A percentile compares a stretch with the other conserved stretches of the same genome.
Evolutionary conservation across 2,888 invertebrate species (phyloP).

Genomic region (Caenorhabditis sp.): DNA sequence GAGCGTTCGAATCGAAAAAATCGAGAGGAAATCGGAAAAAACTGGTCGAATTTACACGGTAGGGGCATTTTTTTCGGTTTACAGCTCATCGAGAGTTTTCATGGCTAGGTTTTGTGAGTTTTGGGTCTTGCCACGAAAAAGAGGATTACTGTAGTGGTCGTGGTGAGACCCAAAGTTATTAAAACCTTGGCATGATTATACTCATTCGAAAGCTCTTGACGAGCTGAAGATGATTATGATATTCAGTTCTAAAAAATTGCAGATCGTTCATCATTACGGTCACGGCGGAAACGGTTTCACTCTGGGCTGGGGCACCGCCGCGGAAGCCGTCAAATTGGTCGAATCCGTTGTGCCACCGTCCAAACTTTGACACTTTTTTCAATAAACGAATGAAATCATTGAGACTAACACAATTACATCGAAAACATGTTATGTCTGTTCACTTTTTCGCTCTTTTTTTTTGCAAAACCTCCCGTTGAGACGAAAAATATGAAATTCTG

Average conservation of each 20-base stretch:
- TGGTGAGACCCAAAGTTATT: too few relatives aligned
- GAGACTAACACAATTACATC: too few relatives aligned
- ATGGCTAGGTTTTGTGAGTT: not conserved
- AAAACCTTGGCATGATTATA: too few relatives aligned
- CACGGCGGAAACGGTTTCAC: conserved; percentile 73
- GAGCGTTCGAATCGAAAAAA: conserved; percentile 59
- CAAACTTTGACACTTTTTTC: not conserved
- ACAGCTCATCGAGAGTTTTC: not conserved
- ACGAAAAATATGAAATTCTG: not conserved
- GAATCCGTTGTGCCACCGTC: not conserved
- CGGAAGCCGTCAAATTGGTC: conserved; percentile 52
- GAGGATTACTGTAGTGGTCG: too few relatives aligned
- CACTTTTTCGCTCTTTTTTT: not conserved
- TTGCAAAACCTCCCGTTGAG: not conserved
- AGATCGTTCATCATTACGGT: conserved; percentile 72
- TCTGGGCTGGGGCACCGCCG: conserved; percentile 71
- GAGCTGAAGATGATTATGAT: too few relatives aligned
- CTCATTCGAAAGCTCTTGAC: too few relatives aligned
- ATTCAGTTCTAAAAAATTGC: conserved; percentile 11
- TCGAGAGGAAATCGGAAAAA: conserved; percentile 8
- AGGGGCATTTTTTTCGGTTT: not conserved
- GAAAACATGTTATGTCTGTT: not conserved
- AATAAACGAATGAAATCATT: too few relatives aligned
- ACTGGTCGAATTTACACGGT: conserved; percentile 46
- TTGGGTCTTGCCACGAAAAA: not conserved